phyloP scores from a whole-genome alignment of 1,140 invertebrate genomes.

The Plectrocnemia conspersa region DNA sequence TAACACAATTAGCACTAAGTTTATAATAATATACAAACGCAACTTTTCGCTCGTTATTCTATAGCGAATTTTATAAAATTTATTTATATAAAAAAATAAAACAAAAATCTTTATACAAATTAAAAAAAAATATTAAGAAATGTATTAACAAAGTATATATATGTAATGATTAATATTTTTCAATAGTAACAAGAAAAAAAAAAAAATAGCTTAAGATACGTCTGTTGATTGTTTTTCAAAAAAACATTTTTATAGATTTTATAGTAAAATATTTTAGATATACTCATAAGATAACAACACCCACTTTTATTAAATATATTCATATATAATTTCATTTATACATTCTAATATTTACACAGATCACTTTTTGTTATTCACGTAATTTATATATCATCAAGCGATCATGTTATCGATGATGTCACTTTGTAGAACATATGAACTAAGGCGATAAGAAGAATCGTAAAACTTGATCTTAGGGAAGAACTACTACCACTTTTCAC shows the following conservation, averaged over 20 bases:
- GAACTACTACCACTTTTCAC: slow-evolving; percentile 14
- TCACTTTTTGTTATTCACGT: background rate
- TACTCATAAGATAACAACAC: slow-evolving; percentile 6
- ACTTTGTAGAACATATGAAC: background rate
- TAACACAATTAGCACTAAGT: no score
- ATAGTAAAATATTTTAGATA: background rate
- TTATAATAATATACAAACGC: no score
- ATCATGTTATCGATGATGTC: slow-evolving; percentile 7
- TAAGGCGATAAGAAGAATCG: background rate
- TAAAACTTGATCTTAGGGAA: no score
- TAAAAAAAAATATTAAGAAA: background rate
- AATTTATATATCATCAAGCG: background rate
- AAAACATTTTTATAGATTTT: background rate
- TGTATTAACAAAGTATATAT: background rate
- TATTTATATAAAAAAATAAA: background rate
- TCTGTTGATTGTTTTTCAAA: no score
- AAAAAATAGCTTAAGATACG: no score
- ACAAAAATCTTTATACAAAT: background rate
- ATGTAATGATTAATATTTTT: no score
- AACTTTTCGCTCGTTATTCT: no score
- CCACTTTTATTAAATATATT: no score
- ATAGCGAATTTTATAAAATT: no score
- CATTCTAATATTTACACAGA: slow-evolving; percentile 6
- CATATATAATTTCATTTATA: background rate
- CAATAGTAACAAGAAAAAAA: no score